A percentile compares a stretch with the other conserved stretches of the same genome.
Conservation (phyloP, 2,888 invertebrate species). For the Tenthredo notha region DNA sequence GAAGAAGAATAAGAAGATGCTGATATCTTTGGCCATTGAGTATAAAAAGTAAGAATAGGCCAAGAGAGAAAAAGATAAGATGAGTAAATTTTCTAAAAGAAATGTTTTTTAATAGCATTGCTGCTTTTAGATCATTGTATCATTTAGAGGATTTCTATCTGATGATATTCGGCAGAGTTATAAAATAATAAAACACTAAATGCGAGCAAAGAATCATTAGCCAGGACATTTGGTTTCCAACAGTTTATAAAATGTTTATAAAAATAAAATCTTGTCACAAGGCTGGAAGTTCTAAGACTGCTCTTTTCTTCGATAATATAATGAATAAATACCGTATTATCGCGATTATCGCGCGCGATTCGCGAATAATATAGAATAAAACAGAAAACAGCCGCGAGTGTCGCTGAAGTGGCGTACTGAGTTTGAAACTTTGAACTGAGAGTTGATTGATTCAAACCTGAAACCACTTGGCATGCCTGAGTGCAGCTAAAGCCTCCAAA, state of each 20-base stretch:
- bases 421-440: constrained; percentile 72
- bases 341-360: constrained; percentile 54
- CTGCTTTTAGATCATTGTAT: constrained; percentile 41
- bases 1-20: not conserved
- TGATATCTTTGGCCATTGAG: not conserved
- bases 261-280: constrained; percentile 68
- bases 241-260: constrained; percentile 52
- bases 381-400: constrained; percentile 66
- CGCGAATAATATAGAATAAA: constrained; percentile 64
- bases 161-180: not conserved
- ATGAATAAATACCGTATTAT: constrained; percentile 5
- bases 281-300: constrained; percentile 78
- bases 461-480: constrained; percentile 99
- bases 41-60: not conserved
- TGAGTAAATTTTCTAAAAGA: not conserved
- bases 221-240: constrained; percentile 64
- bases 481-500: constrained; percentile 99
- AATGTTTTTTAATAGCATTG: not conserved
- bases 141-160: not conserved
- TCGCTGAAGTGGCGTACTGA: constrained; percentile 54
- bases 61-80: not conserved
- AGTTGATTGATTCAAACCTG: constrained; percentile 88
- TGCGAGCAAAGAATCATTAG: constrained; percentile 69
- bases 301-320: constrained; percentile 57
- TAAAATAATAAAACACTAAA: constrained; percentile 61